These are phyloP conservation scores for Colius striatus DNA, from an alignment of 2,113 vertebrate genomes.

Conservation along the genomic window DNA sequence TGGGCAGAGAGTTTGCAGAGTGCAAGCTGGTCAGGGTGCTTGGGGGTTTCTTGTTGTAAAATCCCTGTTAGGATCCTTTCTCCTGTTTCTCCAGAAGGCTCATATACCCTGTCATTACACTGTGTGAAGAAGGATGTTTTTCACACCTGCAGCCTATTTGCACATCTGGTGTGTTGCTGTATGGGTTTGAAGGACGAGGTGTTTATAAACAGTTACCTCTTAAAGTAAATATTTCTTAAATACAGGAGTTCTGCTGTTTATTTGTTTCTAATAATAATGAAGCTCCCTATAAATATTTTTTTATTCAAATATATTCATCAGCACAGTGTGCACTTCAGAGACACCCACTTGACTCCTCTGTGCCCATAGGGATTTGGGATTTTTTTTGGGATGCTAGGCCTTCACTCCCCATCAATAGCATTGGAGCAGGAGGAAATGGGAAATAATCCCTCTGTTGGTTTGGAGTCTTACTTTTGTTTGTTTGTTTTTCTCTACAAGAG, in stretches of 20 bases:
- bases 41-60: neutral
- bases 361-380: neutral
- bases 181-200: neutral
- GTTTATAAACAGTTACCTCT: neutral
- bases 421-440: neutral
- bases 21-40: accelerated
- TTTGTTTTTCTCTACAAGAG: too few relatives aligned
- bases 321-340: too few relatives aligned
- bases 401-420: neutral
- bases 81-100: neutral
- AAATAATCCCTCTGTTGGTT: neutral
- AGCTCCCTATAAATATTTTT: too few relatives aligned
- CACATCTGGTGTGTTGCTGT: too few relatives aligned
- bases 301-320: too few relatives aligned
- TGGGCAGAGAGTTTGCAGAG: neutral
- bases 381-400: neutral
- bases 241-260: accelerated
- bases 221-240: neutral
- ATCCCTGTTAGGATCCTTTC: neutral
- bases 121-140: neutral
- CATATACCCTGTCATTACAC: too few relatives aligned
- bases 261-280: neutral
- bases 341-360: too few relatives aligned
- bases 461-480: too few relatives aligned
- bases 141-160: neutral